These are phyloP conservation scores for Calameuta pallipes DNA, from an alignment of 2,888 invertebrate species.

Conservation along the genomic window DNA sequence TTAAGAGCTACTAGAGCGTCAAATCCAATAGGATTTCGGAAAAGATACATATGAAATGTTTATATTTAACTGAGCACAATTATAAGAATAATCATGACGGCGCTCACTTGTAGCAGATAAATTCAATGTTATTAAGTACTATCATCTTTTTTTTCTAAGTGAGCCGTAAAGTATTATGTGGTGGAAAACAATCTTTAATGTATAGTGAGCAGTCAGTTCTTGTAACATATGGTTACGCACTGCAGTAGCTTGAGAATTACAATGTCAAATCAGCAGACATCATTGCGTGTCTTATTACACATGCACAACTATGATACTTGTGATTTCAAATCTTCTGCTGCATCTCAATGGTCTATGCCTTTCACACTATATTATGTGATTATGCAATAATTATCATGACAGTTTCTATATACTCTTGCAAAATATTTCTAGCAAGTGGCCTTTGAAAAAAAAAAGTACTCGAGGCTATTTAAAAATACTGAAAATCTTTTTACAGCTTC, in stretches of 20 bases:
- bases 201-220: not conserved
- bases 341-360: not conserved
- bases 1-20: too few species aligned
- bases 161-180: not conserved
- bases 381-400: not conserved
- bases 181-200: not conserved
- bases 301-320: not conserved
- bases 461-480: not conserved
- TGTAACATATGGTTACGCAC: not conserved
- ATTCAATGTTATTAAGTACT: not conserved
- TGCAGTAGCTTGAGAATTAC: not conserved
- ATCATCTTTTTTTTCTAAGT: not conserved
- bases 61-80: not conserved
- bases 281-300: not conserved
- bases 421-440: not conserved
- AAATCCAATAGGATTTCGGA: not conserved
- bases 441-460: not conserved
- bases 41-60: not conserved
- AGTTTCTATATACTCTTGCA: not conserved
- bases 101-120: not conserved
- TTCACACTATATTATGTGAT: not conserved
- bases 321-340: not conserved
- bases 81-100: not conserved
- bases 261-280: not conserved
- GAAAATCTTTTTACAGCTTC: not conserved